These are phyloP conservation scores for Pristionchus mayeri DNA, from an alignment of 2,888 invertebrate genomes.

Conservation along the genomic window DNA sequence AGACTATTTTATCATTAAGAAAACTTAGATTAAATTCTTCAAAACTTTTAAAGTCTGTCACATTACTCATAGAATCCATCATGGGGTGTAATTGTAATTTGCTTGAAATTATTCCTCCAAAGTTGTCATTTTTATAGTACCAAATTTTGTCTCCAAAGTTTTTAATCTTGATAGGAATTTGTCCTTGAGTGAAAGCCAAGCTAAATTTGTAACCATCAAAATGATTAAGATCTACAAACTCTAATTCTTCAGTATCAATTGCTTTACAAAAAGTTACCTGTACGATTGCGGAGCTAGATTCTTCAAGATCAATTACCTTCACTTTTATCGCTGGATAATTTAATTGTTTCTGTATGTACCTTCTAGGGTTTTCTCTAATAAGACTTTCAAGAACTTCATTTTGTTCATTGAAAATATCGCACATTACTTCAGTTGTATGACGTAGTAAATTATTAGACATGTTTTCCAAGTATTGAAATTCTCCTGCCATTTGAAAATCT, in stretches of 20 bases:
- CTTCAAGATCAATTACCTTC: too few species aligned
- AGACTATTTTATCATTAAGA: conserved; percentile 57
- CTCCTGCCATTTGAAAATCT: conserved; percentile 61
- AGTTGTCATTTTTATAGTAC: conserved; percentile 50
- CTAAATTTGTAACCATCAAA: conserved; percentile 55
- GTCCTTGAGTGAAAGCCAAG: conserved; percentile 58
- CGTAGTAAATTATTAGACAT: conserved; percentile 56
- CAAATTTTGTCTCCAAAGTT: conserved; percentile 55
- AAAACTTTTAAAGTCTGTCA: conserved; percentile 49
- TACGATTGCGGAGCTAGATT: too few species aligned
- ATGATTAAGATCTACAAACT: conserved; percentile 58
- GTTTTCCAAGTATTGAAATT: conserved; percentile 60
- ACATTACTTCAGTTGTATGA: conserved; percentile 53
- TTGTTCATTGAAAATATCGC: conserved; percentile 52
- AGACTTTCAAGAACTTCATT: conserved; percentile 47
- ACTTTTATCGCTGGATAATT: conserved; percentile 53
- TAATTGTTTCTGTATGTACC: conserved; percentile 51
- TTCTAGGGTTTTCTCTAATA: conserved; percentile 28
- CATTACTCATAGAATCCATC: conserved; percentile 50
- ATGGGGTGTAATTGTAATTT: conserved; percentile 51
- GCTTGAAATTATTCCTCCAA: conserved; percentile 55
- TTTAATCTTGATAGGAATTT: conserved; percentile 57
- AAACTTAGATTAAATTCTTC: conserved; percentile 51
- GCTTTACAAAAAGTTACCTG: conserved; percentile 49
- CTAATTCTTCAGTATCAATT: conserved; percentile 52